Evolutionary conservation across 2,113 vertebrate genomes (phyloP).

Genomic region (Hyaena hyaena): DNA sequence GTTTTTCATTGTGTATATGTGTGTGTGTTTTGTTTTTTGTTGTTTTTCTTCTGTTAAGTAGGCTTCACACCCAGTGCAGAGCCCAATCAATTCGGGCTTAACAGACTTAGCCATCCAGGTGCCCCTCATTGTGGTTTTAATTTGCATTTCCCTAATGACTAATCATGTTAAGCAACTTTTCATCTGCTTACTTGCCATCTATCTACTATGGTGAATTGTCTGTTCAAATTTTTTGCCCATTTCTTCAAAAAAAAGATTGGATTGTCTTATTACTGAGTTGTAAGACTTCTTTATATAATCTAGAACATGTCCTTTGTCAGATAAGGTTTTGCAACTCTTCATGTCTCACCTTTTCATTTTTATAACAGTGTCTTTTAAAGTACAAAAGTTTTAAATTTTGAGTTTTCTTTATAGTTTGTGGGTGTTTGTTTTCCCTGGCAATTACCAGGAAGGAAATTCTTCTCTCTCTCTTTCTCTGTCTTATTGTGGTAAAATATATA

Average conservation of each 20-base stretch:
- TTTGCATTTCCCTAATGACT: background rate
- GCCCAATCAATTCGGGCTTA: no score
- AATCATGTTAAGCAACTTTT: background rate
- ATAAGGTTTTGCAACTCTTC: conserved; percentile 34
- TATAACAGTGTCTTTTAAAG: conserved; percentile 25
- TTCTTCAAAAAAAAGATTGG: background rate
- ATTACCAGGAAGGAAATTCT: background rate
- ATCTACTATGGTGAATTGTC: background rate
- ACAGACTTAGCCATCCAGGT: no score
- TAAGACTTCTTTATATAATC: background rate
- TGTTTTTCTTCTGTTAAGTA: no score
- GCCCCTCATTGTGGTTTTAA: background rate
- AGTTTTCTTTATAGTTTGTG: background rate
- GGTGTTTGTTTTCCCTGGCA: background rate
- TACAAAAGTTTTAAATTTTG: conserved; percentile 4
- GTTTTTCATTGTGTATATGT: background rate
- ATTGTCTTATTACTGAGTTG: background rate
- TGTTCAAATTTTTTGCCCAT: background rate
- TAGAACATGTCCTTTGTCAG: background rate
- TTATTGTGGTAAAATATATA: background rate
- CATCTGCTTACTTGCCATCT: background rate
- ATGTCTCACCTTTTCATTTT: conserved; percentile 24
- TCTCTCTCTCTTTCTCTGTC: background rate
- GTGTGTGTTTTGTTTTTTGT: no score
- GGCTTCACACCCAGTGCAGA: no score